These are phyloP conservation scores for Acropternis orthonyx DNA, from an alignment of 2,797 vertebrate genomes.

Conservation along the genomic window DNA sequence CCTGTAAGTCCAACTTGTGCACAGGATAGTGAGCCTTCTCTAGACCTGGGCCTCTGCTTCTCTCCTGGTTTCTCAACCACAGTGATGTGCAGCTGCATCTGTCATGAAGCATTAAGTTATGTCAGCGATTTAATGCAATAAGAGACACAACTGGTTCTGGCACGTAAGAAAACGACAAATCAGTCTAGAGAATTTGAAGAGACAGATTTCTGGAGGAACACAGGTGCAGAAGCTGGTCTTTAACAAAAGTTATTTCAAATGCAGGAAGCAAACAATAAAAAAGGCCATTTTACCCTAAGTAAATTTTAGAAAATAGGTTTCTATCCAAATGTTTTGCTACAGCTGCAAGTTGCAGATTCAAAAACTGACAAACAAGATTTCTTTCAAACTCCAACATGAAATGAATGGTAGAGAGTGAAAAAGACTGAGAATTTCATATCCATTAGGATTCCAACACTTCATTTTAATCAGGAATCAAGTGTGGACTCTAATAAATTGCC, in stretches of 20 bases:
- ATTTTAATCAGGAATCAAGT: not conserved
- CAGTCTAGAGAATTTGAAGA: conserved; percentile 66
- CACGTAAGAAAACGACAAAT: conserved; percentile 70
- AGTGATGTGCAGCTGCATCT: conserved; percentile 65
- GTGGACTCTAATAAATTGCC: not conserved
- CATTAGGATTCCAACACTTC: not conserved
- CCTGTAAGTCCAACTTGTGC: not conserved
- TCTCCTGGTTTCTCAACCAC: conserved; percentile 13
- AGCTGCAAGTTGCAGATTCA: not conserved
- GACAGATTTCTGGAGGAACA: conserved; percentile 65
- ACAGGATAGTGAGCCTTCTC: not conserved
- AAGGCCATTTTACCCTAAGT: conserved; percentile 48
- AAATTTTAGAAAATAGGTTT: conserved; percentile 48
- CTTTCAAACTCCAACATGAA: conserved; percentile 25
- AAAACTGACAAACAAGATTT: conserved; percentile 48
- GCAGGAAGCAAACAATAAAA: conserved; percentile 63
- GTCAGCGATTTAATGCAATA: conserved; percentile 13
- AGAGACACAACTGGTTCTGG: conserved; percentile 56
- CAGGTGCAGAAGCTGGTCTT: conserved; percentile 46
- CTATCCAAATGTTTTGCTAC: conserved; percentile 40
- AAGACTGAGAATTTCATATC: not conserved
- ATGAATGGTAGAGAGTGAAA: not conserved
- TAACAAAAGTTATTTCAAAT: conserved; percentile 63
- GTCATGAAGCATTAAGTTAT: conserved; percentile 56
- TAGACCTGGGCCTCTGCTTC: not conserved